A percentile compares a stretch with the other conserved stretches of the same genome.
Evolutionary conservation across 2,888 invertebrate genomes (phyloP).

Genomic region (Macropis europaea): DNA sequence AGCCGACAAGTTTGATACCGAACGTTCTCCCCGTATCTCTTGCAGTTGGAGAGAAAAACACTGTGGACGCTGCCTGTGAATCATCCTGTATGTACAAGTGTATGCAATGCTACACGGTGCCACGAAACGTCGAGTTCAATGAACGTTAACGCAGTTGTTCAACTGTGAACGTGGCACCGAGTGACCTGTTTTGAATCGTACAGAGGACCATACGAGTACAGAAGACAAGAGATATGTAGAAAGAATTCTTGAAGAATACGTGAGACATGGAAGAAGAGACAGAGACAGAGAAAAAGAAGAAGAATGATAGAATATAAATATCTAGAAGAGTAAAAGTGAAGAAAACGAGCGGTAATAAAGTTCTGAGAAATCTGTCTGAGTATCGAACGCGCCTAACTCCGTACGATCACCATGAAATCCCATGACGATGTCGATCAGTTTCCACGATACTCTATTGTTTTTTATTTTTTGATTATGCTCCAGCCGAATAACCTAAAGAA

Average conservation of each 20-base stretch:
- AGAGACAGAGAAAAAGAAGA: neutral
- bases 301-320: conserved; percentile 1
- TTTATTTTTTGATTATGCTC: no score
- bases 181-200: no score
- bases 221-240: no score
- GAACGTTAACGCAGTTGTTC: neutral
- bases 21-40: no score
- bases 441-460: no score
- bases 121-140: conserved; percentile 6
- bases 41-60: no score
- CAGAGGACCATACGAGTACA: no score
- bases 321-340: neutral
- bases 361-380: neutral
- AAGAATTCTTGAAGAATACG: no score
- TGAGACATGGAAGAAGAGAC: neutral
- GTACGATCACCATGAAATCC: no score
- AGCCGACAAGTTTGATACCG: no score
- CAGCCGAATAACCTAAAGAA: conserved; percentile 68
- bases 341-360: neutral
- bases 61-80: neutral
- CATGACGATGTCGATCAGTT: no score
- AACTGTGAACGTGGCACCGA: neutral
- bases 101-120: conserved; percentile 25
- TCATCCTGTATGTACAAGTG: neutral
- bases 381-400: conserved; percentile 33